Base-by-base conservation (phyloP, 2,113 vertebrate genomes). In the Spea multiplicata region DNA sequence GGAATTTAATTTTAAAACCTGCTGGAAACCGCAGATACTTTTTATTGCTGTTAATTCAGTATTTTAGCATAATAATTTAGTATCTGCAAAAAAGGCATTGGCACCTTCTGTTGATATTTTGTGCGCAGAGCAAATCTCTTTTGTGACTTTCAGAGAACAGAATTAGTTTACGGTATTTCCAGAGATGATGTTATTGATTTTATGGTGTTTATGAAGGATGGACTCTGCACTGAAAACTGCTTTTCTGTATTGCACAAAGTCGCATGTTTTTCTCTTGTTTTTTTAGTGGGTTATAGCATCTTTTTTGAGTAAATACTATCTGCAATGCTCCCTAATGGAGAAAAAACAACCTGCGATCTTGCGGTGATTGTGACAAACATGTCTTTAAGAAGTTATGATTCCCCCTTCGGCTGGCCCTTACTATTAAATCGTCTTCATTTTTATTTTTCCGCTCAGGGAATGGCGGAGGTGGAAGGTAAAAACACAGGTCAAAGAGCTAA, bases 331-430 rank as follows among this genome's bases (percentile, higher is more conserved):
- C 61, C 16, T 9, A 30, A 17, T 64, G 61, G 61, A 64, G 61
- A 5, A 13, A 30, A 64, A 64, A 10, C 61, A 64, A 14, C 61
- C 30, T 64, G 61, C 61, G 13, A 16, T 17, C 61, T 9, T 64
- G 61, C 17, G 6, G 17, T 30, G 67, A 49, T n/a, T 4, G 46
- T 49, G 67, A 69, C 67, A 50, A 69, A 69, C 67, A 16, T 6
- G 46, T 49, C 67, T 16, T 69, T 69, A 69, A 48, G 47, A 69
- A 69, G 14, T 69, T 46, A 69, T 49, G 67, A 69, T 49, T 69
- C n/a, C 44, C 4, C 46, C 47, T 7, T n/a, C 67, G 49, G 67
- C 47, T 16, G 67, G 67, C 50, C 50, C 48, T 69, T 69, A 48
- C 47, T 16, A 50, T n/a, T 16, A 14, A 69, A 47, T 49, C n/a